Base-by-base conservation (phyloP, 2,113 vertebrate genomes). In the Jaculus jaculus region DNA sequence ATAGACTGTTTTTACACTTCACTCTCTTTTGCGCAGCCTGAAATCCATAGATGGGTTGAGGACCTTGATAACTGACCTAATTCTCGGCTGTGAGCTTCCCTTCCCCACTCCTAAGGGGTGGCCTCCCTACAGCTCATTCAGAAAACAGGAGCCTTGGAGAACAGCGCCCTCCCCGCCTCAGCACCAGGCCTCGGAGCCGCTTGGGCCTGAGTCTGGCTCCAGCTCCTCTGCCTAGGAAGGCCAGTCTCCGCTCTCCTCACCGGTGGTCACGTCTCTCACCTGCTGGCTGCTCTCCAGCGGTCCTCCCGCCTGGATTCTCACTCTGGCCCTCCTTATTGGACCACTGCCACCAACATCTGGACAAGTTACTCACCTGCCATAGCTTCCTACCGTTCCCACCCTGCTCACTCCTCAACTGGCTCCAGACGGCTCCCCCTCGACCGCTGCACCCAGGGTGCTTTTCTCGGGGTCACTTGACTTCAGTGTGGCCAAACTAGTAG, bases 161-260 rank as follows among this genome's bases (percentile, higher is more conserved):
- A 2, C 69, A 60, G 7, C 30, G 21, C 3, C 0, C 21, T 13
- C 23, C 2, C 0, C 2, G 39, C 5, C 42, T 39, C 47, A 28
- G 30, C 2, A 0, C 17, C 21, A 9, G 42, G 42, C 30, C 65
- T 69, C n/a, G 42, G 30, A 54, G 65, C 65, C 34, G 5, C 82
- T 61, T 24, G 1, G 42, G 7, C 65, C 37, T 51, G 17, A 30
- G 15, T 51, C 65, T 24, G 9, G 20, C 80, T 32, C 73, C 21
- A 5, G 18, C 12, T 54, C 37, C 11, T 32, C 81, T 47, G 61
- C 34, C 8, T 54, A 12, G 11, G 54, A 7, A 75, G 72, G n/a
- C 39, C 51, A 54, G 42, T 28, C 42, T 39, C 66, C n/a, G n/a
- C n/a, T 30, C 10, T 15, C 2, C 0, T 74, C 13, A 4, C 32